Base-by-base conservation (phyloP, 2,797 vertebrate species). In the Miichthys miiuy region DNA sequence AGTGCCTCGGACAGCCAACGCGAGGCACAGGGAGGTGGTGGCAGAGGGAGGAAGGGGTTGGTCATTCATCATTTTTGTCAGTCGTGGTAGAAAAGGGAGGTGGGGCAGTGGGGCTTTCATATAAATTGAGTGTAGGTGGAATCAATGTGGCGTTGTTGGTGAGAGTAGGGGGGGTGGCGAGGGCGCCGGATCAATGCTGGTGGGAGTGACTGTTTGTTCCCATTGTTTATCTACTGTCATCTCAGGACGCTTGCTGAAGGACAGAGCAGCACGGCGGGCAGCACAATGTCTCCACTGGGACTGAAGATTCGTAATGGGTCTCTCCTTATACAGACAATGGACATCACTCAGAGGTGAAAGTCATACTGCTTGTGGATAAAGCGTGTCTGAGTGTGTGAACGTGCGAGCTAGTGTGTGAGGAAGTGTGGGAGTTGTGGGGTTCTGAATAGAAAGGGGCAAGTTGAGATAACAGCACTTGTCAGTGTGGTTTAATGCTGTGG, bases 31-130 rank as follows among this genome's bases (percentile, higher is more conserved):
- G 87, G 88, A 90, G 87, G 86, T 81, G 81, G 88, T 30, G 73
- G 85, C 77, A 78, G 82, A 78, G 55, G 85, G 75, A 82, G 80
- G 80, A 80, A 75, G 76, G 78, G 78, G 78, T 60, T 48, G 81
- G 85, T 88, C 92, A 93, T 95, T 94, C 81, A 95, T 95, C 94
- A 94, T 93, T 92, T 94, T 92, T 94, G 89, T 91, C 93, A 94
- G 93, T 84, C 66, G 55, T 80, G 62, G 77, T 85, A 73, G 81
- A 75, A 72, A 73, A 68, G 65, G 76, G 80, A 77, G 84, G 62
- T 67, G 82, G 77, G 21, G 81, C 10, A 14, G 48, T 68, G 68
- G 83, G 75, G 78, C 84, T 90, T 93, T 94, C 86, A 91, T 93
- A 94, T 93, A 93, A 93, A 93, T 91, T 91, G 87, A 91, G 91